Percentiles rank a stretch among this genome's conserved stretches.
Conservation (phyloP, 2,888 invertebrate genomes). For the Cataglyphis albicans region DNA sequence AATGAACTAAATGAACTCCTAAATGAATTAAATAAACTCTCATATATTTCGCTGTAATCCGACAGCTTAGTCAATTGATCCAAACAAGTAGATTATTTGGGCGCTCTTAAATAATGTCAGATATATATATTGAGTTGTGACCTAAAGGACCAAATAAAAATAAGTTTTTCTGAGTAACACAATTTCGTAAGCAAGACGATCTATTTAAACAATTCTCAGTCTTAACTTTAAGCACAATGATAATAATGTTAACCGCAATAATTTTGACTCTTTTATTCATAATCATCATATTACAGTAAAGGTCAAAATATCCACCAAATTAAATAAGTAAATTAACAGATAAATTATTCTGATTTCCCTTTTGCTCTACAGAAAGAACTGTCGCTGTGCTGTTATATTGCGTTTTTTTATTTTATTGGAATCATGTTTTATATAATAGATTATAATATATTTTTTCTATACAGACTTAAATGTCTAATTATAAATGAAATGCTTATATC, state of each 20-base stretch:
- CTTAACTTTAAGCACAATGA: not conserved
- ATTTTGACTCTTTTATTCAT: slow-evolving; percentile 41
- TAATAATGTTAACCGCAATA: not conserved
- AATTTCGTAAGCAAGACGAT: not conserved
- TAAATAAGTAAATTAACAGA: slow-evolving; percentile 59
- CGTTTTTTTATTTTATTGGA: not conserved
- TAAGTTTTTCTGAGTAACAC: not conserved
- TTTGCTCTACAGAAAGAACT: not conserved
- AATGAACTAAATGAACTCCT: no score
- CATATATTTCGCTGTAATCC: not conserved
- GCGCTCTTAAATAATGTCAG: not conserved
- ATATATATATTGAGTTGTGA: not conserved
- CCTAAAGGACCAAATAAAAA: no score
- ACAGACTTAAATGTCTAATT: not conserved
- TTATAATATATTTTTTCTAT: not conserved
- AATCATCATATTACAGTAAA: not conserved
- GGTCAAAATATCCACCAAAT: slow-evolving; percentile 52
- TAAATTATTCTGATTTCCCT: slow-evolving; percentile 42
- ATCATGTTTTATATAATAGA: not conserved
- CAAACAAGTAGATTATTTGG: not conserved
- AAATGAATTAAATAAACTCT: no score
- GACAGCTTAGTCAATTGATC: not conserved
- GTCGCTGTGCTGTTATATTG: not conserved
- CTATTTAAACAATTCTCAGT: not conserved
- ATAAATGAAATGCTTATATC: not conserved